Percentiles rank a stretch among this genome's conserved stretches.
phyloP scores from a whole-genome alignment of 1,140 invertebrate species.

The Drosophila pruinosa region DNA sequence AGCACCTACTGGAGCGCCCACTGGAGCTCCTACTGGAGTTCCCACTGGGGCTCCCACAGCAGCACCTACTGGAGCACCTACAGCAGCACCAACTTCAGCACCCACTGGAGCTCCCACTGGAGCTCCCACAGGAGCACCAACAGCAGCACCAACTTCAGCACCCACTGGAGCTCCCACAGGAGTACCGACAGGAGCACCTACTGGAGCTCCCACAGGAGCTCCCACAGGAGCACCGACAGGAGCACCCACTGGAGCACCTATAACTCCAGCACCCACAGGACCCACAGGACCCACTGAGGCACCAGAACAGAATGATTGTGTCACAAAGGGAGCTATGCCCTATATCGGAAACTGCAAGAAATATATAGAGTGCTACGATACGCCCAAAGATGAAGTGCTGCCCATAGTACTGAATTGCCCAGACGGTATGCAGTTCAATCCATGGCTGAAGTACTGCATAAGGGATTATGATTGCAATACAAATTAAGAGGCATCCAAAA shows the following conservation, averaged over 20 bases:
- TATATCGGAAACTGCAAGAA: constrained; percentile 28
- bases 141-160: neutral
- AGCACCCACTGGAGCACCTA: neutral
- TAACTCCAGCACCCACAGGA: neutral
- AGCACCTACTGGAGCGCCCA: neutral
- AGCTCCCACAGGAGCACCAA: neutral
- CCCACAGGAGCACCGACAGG: neutral
- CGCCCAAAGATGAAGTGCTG: neutral
- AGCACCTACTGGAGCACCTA: neutral
- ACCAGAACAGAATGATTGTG: too few species aligned
- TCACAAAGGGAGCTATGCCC: constrained; percentile 41
- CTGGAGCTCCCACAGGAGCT: neutral
- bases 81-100: neutral
- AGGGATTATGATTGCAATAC: constrained; percentile 8
- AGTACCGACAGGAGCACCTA: neutral
- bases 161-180: neutral
- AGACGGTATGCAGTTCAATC: constrained; percentile 47
- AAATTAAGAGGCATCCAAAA: neutral
- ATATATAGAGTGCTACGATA: constrained; percentile 47
- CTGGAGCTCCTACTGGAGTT: neutral
- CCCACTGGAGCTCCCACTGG: neutral
- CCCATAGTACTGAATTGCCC: constrained; percentile 29
- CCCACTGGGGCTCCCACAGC: neutral
- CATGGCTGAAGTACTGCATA: constrained; percentile 4
- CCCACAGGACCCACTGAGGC: neutral